Evolutionary conservation across 2,888 invertebrate species (phyloP).

Genomic region (Dryobota labecula): DNA sequence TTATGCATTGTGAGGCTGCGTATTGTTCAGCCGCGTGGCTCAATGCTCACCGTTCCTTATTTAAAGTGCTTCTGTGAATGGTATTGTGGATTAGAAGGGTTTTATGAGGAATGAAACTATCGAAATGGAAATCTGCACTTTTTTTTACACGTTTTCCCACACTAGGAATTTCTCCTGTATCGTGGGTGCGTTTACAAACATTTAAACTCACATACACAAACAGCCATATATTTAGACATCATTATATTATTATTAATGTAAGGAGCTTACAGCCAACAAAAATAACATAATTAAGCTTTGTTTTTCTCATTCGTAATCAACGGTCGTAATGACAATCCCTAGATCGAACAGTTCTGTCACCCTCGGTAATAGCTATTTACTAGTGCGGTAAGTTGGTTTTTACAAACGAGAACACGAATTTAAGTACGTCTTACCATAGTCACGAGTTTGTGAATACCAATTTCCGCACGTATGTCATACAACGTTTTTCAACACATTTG

Average conservation of each 20-base stretch:
- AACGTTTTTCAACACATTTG: too few species aligned
- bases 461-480: too few species aligned
- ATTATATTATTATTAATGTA: not conserved
- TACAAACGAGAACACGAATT: too few species aligned
- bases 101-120: not conserved
- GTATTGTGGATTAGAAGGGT: conserved; percentile 5
- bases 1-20: conserved; percentile 64
- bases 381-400: too few species aligned
- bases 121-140: not conserved
- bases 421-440: too few species aligned
- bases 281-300: not conserved
- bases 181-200: too few species aligned
- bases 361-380: too few species aligned
- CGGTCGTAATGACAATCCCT: not conserved
- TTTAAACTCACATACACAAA: too few species aligned
- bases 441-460: too few species aligned
- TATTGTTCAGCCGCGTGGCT: conserved; percentile 49
- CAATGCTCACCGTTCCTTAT: conserved; percentile 6
- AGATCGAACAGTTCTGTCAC: not conserved
- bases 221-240: too few species aligned
- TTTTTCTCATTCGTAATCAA: not conserved
- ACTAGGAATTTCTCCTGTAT: too few species aligned
- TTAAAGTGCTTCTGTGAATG: conserved; percentile 13
- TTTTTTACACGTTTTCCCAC: too few species aligned
- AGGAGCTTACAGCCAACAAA: not conserved